These are phyloP conservation scores for Nymphalis io DNA, from an alignment of 1,140 invertebrate genomes.

Conservation along the genomic window DNA sequence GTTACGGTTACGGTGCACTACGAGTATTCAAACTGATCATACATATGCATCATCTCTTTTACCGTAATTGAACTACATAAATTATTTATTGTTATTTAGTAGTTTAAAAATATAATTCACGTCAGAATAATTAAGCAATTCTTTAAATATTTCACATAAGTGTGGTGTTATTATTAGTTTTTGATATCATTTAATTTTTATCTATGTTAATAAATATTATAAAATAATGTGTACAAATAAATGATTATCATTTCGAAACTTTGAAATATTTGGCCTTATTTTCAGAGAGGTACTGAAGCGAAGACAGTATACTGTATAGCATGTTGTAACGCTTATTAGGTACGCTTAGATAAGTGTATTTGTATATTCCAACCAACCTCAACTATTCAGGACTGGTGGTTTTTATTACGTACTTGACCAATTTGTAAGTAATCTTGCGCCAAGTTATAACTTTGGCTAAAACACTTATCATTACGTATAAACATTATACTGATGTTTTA, in stretches of 20 bases:
- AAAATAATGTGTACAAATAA: slow-evolving; percentile 23
- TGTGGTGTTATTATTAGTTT: background rate
- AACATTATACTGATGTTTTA: background rate
- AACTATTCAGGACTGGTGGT: slow-evolving; percentile 7
- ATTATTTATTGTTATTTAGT: no score
- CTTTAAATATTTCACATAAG: no score
- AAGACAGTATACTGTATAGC: slow-evolving; percentile 10
- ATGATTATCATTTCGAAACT: slow-evolving; percentile 27
- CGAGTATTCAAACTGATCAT: no score
- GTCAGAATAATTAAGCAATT: no score
- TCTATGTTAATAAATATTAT: slow-evolving; percentile 33
- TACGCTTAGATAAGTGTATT: slow-evolving; percentile 15
- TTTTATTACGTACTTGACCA: slow-evolving; percentile 31
- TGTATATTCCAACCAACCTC: slow-evolving; percentile 15
- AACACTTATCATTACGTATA: background rate
- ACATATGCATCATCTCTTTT: no score
- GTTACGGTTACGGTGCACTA: no score
- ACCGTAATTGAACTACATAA: no score
- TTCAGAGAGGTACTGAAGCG: slow-evolving; percentile 36
- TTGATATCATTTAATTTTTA: slow-evolving; percentile 12
- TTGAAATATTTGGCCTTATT: slow-evolving; percentile 33
- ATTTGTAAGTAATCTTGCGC: background rate
- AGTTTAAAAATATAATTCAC: no score
- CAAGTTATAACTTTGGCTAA: background rate
- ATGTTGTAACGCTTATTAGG: slow-evolving; percentile 25